Base-by-base conservation (phyloP, 2,888 invertebrate species). In the Mesorhabditis spiculigera region DNA sequence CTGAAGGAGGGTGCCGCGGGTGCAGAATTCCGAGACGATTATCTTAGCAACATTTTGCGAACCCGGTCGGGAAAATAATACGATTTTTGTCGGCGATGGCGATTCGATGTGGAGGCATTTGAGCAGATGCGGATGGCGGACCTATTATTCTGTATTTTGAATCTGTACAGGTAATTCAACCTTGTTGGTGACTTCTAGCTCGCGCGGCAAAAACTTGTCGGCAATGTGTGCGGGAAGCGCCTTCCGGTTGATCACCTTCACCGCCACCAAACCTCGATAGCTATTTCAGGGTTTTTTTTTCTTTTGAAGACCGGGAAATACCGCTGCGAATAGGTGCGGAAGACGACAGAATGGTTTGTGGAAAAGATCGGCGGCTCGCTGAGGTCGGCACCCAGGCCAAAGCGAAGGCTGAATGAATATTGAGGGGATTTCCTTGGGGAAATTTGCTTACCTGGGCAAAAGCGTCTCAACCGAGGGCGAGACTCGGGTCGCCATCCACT, bases 191-290 rank as follows among this genome's bases (percentile, higher is more conserved):
- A 82, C 74, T 10, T 81, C 76, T 10, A 81, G 70, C 67, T 82
- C 82, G 62, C 80, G 71, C 16, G 79, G 75, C 41, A 82, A 73
- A 65, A 82, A 82, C 63, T 81, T 81, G 42, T 80, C 80, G 5
- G 75, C 80, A 4, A 80, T 65, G 6, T 45, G 61, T 6, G 68
- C 10, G 6, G 78, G 81, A 16, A 82, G 75, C 58, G 76, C 74
- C 28, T 72, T 75, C 58, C 75, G 76, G 71, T 82, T 73, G 65
- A 82, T 78, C 4, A 82, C 74, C 69, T 82, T 82, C 13, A 82
- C 73, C 4, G 78, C 81, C n/a, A 82, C 78, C 43, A 72, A 66
- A 10, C 77, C 64, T 6, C 69, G 69, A 71, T 50, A 58, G 65
- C 71, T 50, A 13, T 50, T 50, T 50, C 10, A 50, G 58, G 8